phyloP scores from a whole-genome alignment of 2,888 invertebrate genomes.

The Drosophila stalkeri region DNA sequence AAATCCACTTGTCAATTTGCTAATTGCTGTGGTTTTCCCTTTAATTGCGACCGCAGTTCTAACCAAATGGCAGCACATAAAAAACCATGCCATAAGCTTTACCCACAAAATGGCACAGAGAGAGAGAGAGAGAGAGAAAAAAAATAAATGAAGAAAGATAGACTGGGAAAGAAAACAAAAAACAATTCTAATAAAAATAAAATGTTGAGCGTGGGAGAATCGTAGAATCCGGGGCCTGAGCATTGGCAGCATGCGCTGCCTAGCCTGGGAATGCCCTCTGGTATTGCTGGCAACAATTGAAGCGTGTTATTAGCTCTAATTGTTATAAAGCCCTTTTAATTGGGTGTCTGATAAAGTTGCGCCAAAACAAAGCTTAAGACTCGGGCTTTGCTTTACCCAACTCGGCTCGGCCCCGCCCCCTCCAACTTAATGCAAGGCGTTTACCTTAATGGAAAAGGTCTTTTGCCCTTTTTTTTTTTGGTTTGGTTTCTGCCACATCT shows the following conservation, averaged over 20 bases:
- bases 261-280: constrained; percentile 40
- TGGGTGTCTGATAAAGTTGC: constrained; percentile 77
- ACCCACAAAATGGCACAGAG: constrained; percentile 2
- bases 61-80: constrained; percentile 60
- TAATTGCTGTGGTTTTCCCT: constrained; percentile 75
- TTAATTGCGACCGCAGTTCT: constrained; percentile 68
- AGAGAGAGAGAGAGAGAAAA: not conserved
- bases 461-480: constrained; percentile 45
- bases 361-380: constrained; percentile 60
- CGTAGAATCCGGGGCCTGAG: not conserved
- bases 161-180: constrained; percentile 9
- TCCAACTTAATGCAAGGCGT: constrained; percentile 28
- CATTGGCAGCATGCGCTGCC: constrained; percentile 6
- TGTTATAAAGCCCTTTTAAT: constrained; percentile 79
- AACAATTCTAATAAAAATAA: constrained; percentile 62
- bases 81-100: constrained; percentile 56
- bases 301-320: constrained; percentile 79
- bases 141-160: not conserved
- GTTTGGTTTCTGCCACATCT: constrained; percentile 1
- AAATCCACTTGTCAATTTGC: constrained; percentile 77
- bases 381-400: not conserved
- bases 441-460: constrained; percentile 73
- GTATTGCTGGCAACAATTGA: constrained; percentile 73
- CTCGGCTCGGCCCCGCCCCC: not conserved
- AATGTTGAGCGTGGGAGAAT: constrained; percentile 37